Conservation (phyloP, 2,888 invertebrate species). For the Brachycybe producta region DNA sequence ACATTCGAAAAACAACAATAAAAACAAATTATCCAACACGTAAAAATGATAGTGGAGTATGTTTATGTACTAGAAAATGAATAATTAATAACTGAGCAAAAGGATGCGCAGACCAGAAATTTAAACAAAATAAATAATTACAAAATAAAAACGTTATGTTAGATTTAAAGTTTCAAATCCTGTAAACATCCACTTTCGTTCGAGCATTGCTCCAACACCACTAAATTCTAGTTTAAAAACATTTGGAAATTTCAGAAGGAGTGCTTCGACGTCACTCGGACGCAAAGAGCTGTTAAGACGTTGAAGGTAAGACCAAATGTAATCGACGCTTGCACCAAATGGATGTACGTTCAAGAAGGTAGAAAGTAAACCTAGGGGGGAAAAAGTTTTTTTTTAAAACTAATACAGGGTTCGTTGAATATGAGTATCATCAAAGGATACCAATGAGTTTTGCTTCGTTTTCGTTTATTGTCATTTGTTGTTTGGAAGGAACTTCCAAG, state of each 20-base stretch:
- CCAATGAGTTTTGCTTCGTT: constrained; percentile 30
- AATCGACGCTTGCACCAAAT: constrained; percentile 77
- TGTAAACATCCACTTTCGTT: constrained; percentile 72
- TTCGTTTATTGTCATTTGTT: constrained; percentile 21
- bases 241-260: constrained; percentile 56
- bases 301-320: constrained; percentile 80
- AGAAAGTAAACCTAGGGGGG: constrained; percentile 52
- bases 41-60: too few species aligned
- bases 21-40: too few species aligned
- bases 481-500: neutral
- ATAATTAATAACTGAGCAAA: too few species aligned
- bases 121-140: neutral
- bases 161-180: constrained; percentile 42
- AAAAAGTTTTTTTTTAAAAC: neutral
- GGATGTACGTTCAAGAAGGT: constrained; percentile 88
- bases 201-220: constrained; percentile 73
- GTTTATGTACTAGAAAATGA: too few species aligned
- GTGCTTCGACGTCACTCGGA: constrained; percentile 56
- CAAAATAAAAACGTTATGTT: neutral
- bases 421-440: constrained; percentile 20
- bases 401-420: neutral
- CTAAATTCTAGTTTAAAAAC: constrained; percentile 65
- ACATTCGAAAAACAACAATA: too few species aligned
- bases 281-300: constrained; percentile 58
- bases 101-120: too few species aligned